Base-by-base conservation (phyloP, 2,888 invertebrate genomes). In the Drosophila robusta region DNA sequence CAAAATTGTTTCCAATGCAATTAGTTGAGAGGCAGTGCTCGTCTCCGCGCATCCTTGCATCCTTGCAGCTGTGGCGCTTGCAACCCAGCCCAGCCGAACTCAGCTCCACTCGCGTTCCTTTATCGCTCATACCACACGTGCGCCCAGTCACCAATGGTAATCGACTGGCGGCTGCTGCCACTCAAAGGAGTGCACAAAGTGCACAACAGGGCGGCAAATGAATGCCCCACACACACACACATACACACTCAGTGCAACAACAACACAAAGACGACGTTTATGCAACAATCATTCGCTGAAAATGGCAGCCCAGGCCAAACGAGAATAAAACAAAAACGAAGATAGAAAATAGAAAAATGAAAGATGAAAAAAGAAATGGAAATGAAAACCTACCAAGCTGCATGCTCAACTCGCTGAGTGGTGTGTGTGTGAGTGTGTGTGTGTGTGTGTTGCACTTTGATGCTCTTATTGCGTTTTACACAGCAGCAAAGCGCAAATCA, bases 251-350 rank as follows among this genome's bases (percentile, higher is more conserved):
- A 45, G 11, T 75, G 83, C 86, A 83, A 62, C 69, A 71, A 75
- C 84, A 84, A 84, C 78, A 81, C 70, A 89, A 89, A 87, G 87
- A 64, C 89, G 78, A 84, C 83, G 83, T 89, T 84, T 89, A 89
- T 84, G 83, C 83, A 89, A 89, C 83, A 84, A 89, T 89, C 89
- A 84, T 84, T 84, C 89, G 83, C 82, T 81, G 78, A 72, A 80
- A 83, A 58, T 83, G 68, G 55, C 71, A 86, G 65, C 63, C 55
- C 55, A 61, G 56, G 36, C 61, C 65, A 70, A 81, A 69, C 55
- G 61, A 58, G 73, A 65, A 34, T 12, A 52, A 56, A 45, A 58
- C 63, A 39, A 57, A 54, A 57, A 46, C 34, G 2, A 50, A 24
- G 56, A 41, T 42, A 29, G 36, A 50, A 44, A 16, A 34, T 12